phyloP scores from a whole-genome alignment of 2,888 invertebrate species.

The Ernsta delagoae region DNA sequence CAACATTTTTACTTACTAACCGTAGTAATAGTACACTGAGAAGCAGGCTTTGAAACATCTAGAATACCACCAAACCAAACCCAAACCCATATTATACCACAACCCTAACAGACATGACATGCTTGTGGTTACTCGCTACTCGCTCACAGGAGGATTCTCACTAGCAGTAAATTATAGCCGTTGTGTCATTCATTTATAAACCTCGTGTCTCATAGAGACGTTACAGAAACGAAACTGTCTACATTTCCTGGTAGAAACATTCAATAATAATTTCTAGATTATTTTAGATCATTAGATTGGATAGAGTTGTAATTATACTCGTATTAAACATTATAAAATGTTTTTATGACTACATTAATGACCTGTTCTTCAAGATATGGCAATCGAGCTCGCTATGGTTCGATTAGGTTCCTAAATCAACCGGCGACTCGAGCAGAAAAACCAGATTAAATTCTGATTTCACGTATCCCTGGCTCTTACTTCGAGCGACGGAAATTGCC shows the following conservation, averaged over 20 bases:
- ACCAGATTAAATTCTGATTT: conserved; percentile 75
- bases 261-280: no score
- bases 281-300: no score
- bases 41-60: no score
- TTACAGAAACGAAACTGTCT: neutral
- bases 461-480: conserved; percentile 71
- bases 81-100: neutral
- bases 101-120: neutral
- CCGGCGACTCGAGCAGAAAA: conserved; percentile 71
- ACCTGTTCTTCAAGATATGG: neutral
- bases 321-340: no score
- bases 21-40: no score
- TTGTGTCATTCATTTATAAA: neutral
- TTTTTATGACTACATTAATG: neutral
- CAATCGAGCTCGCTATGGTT: conserved; percentile 44
- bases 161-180: neutral
- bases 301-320: no score
- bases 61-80: no score
- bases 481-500: conserved; percentile 72
- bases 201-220: neutral
- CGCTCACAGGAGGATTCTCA: neutral
- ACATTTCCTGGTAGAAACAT: no score
- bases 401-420: conserved; percentile 77
- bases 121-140: conserved; percentile 7
- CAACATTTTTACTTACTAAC: no score